Base-by-base conservation (phyloP, 2,888 invertebrate species). In the Ophraella communa region DNA sequence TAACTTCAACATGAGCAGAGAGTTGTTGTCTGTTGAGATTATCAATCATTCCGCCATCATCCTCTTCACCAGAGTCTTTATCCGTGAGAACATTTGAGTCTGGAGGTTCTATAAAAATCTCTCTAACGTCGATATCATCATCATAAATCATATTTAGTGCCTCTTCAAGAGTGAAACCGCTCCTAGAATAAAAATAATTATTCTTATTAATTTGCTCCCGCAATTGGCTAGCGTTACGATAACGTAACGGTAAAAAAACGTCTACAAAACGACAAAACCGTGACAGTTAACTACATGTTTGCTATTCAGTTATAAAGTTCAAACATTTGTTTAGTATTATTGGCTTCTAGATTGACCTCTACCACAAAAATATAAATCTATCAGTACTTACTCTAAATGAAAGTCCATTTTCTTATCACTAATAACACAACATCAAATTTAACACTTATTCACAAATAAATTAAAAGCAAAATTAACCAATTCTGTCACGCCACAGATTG, bases 21-120 rank as follows among this genome's bases (percentile, higher is more conserved):
- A 66, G 56, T 62, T 66, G 66, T 59, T 49, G 47, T 21, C 62
- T 58, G 11, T 24, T 62, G 23, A 68, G 45, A 54, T 67, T 69
- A 45, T 69, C 60, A 8, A 63, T 24, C 27, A 53, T 63, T 8
- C 65, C 69, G 39, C 61, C 66, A 21, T 60, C 57, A 45, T 69
- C 65, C 55, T 69, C 69, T 30, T 69, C 66, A 17, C 47, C 69
- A 17, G 66, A 69, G 53, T 66, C 69, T 20, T 64, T 66, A 47
- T 66, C 66, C 1, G 21, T 54, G 35, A 39, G 23, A 3, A 54
- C 35, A 23, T 54, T 24, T 24, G 27, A 14, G 17, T 51, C 51
- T 30, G 51, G 27, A 51, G 51, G 27, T 24, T 54, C 54, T 54
- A 54, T 39, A 53, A 35, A 53, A 33, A 53, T 53, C 24, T 53